Evolutionary conservation across 2,113 vertebrate genomes (phyloP).

Genomic region (Thamnaconus septentrionalis): DNA sequence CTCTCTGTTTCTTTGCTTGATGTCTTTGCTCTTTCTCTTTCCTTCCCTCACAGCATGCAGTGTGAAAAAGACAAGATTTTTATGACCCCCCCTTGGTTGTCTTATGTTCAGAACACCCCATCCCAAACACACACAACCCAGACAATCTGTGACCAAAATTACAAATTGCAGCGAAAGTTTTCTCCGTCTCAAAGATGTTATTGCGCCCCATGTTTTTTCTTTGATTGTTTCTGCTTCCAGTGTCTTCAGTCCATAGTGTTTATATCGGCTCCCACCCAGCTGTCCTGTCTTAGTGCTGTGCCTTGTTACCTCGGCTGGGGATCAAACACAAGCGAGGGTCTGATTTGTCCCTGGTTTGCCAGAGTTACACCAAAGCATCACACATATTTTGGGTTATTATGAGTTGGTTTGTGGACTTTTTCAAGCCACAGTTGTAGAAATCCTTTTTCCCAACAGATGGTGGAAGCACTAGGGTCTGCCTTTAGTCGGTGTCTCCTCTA

Average conservation of each 20-base stretch:
- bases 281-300: constrained; percentile 15
- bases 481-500: background rate
- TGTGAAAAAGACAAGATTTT: constrained; percentile 11
- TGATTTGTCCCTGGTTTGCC: constrained; percentile 17
- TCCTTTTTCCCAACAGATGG: no score
- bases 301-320: constrained; percentile 33
- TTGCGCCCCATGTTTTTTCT: no score
- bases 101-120: no score
- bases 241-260: no score
- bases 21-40: constrained; percentile 19
- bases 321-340: constrained; percentile 55
- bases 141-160: no score
- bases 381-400: no score
- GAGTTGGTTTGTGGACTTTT: constrained; percentile 2
- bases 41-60: constrained; percentile 7
- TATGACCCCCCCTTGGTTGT: no score
- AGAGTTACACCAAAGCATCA: background rate
- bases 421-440: constrained; percentile 1
- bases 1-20: constrained; percentile 4
- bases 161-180: no score
- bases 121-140: no score
- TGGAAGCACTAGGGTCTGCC: background rate
- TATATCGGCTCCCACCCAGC: no score
- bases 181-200: no score
- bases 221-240: no score